Evolutionary conservation across 2,113 vertebrate species (phyloP).

Genomic region (Pleuronectes platessa): DNA sequence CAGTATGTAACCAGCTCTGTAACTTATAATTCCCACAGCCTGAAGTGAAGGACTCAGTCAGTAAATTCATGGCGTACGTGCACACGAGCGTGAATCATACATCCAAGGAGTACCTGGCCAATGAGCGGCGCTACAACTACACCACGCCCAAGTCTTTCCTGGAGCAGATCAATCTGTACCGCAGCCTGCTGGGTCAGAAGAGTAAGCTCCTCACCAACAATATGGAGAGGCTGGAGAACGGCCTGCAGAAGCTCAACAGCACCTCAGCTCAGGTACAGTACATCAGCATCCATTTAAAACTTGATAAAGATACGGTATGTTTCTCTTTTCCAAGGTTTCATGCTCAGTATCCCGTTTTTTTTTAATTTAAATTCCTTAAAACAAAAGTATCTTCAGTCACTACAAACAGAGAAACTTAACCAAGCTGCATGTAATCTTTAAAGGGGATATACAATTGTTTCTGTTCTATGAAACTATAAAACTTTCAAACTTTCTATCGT

Average conservation of each 20-base stretch:
- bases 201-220: conserved; percentile 86
- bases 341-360: too few species aligned
- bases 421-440: too few species aligned
- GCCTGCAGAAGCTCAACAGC: conserved; percentile 92
- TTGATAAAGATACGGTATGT: background rate
- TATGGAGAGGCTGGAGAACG: conserved; percentile 90
- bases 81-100: conserved; percentile 89
- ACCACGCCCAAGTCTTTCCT: conserved; percentile 98
- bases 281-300: background rate
- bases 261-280: conserved; percentile 89
- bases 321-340: background rate
- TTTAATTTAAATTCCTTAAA: too few species aligned
- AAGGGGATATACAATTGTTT: too few species aligned
- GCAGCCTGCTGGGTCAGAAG: conserved; percentile 85
- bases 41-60: conserved; percentile 88
- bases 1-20: conserved; percentile 1
- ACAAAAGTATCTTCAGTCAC: too few species aligned
- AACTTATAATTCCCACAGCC: conserved; percentile 71
- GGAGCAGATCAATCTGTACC: conserved; percentile 95
- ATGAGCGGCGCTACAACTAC: conserved; percentile 92
- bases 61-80: conserved; percentile 95
- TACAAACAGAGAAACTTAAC: too few species aligned
- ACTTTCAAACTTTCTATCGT: too few species aligned
- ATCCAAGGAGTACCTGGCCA: conserved; percentile 88
- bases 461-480: too few species aligned